Evolutionary conservation across 2,113 vertebrate species (phyloP).

Genomic region (Chloroceryle aenea): DNA sequence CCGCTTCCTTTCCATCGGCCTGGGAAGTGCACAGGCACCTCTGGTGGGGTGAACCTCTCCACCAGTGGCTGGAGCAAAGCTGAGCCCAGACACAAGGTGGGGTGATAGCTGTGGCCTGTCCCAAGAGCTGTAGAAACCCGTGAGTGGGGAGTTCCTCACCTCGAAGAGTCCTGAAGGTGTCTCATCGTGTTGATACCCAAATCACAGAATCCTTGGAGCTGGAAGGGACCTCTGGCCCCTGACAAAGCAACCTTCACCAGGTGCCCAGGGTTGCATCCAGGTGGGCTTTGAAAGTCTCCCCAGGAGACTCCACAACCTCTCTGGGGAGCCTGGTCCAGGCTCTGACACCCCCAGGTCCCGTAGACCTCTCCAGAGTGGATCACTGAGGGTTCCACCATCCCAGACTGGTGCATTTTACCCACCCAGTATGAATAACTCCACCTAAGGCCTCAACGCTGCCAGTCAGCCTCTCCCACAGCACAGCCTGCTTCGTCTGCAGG

Average conservation of each 20-base stretch:
- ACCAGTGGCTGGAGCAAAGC: neutral
- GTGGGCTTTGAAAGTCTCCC: too few relatives aligned
- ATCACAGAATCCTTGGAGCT: too few relatives aligned
- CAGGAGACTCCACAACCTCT: too few relatives aligned
- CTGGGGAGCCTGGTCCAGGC: too few relatives aligned
- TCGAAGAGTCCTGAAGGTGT: neutral
- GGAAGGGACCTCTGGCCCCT: too few relatives aligned
- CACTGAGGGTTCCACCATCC: neutral
- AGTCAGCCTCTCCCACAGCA: rapidly evolving
- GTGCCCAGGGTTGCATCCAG: too few relatives aligned
- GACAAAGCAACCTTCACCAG: too few relatives aligned
- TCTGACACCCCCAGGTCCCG: neutral
- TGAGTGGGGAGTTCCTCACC: neutral
- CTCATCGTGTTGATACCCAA: rapidly evolving
- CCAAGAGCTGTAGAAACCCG: neutral
- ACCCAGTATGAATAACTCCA: neutral
- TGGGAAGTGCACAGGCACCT: neutral
- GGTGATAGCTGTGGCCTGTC: neutral
- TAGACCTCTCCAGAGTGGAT: rapidly evolving
- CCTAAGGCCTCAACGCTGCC: neutral
- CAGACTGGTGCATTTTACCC: neutral
- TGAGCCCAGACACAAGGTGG: neutral
- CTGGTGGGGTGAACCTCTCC: neutral
- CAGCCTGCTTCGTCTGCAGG: neutral
- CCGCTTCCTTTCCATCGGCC: neutral